phyloP scores from a whole-genome alignment of 2,888 invertebrate species.

The Coronaproctus castanopsis region DNA sequence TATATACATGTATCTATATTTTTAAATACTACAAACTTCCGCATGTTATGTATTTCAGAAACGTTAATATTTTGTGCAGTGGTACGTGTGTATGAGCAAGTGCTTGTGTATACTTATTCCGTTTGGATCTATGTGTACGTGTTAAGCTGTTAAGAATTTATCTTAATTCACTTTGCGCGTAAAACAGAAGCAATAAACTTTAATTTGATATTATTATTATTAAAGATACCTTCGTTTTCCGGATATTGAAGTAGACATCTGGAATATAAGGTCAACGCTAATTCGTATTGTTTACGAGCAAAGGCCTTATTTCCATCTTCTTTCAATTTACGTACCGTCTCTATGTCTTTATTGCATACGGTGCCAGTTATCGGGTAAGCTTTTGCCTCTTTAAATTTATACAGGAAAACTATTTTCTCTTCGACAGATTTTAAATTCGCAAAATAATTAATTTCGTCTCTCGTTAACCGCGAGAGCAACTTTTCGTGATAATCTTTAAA shows the following conservation, averaged over 20 bases:
- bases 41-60: too few species aligned
- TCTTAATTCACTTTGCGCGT: too few species aligned
- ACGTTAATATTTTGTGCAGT: too few species aligned
- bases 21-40: too few species aligned
- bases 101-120: too few species aligned
- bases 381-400: constrained; percentile 1
- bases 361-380: constrained; percentile 2
- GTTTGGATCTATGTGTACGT: too few species aligned
- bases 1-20: too few species aligned
- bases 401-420: constrained; percentile 5
- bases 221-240: neutral
- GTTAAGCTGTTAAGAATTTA: too few species aligned
- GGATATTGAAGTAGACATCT: constrained; percentile 8
- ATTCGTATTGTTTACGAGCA: constrained; percentile 3
- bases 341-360: constrained; percentile 1
- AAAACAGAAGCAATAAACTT: too few species aligned
- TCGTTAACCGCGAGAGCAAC: constrained; percentile 1
- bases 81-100: too few species aligned
- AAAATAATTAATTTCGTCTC: constrained; percentile 1
- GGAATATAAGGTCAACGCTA: constrained; percentile 5
- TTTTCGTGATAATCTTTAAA: constrained; percentile 6
- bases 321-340: constrained; percentile 5
- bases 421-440: neutral
- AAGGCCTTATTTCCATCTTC: constrained; percentile 6
- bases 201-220: too few species aligned